Evolutionary conservation across 2,888 invertebrate species (phyloP), one percentile per base, ranked within the genome.

Genomic region (Sphaerophoria taeniata): DNA sequence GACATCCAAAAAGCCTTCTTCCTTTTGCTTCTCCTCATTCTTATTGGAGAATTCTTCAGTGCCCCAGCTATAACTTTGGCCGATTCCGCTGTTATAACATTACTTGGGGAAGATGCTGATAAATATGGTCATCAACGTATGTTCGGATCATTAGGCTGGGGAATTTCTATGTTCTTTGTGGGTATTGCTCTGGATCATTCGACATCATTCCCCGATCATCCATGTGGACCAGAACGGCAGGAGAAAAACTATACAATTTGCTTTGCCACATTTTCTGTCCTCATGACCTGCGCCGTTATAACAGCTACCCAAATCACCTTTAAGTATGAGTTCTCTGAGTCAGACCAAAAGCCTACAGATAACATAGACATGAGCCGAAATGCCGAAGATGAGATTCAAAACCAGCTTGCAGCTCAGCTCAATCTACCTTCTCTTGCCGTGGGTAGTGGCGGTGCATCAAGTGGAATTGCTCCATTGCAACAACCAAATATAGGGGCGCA

Each of bases 181-280:
- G 92, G 92, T 83, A 98, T 98, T 89, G 98, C 97, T 1, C 93
- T 99, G 82, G 99, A 99, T 93, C 98, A 99, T 92, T 98, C 98
- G 76, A 98, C 98, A 24, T 96, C 98, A 0, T 99, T 99, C 92
- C 97, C 98, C 33, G 95, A 97, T 89, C 98, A 98, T 92, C 98
- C 98, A 0, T 98, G 98, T 90, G 96, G 95, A 0, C 97, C 97
- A 6, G 97, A 97, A 89, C 94, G 95, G 81, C 95, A 96, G 90
- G 99, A 99, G 92, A 98, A 98, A 92, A 99, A 99, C 93, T 99
- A 99, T 93, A 98, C 98, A 45, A 97, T 99, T 87, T 99, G 99
- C 92, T 99, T 99, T 92, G 98, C 98, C 11, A 98, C 98, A 58
- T 99, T 99, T 93, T 97, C 98, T 16, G 97, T 99, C 39, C 93